These are phyloP conservation scores for Drosophila limbata DNA, from an alignment of 2,888 invertebrate species.

Conservation along the genomic window DNA sequence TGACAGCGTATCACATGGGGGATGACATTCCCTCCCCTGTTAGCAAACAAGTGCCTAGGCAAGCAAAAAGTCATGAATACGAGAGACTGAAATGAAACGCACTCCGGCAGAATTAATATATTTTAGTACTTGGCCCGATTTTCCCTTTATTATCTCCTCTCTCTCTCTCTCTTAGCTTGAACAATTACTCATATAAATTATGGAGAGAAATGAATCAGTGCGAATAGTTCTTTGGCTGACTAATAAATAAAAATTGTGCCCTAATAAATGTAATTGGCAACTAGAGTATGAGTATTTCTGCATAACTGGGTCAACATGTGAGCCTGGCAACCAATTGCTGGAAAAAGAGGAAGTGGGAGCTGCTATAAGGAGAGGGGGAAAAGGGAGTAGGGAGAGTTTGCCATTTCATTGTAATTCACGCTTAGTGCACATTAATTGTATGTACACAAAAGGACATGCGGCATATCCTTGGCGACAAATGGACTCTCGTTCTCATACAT, in stretches of 20 bases:
- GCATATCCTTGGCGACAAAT: slow-evolving; percentile 74
- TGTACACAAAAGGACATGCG: slow-evolving; percentile 53
- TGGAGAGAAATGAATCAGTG: slow-evolving; percentile 66
- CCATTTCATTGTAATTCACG: slow-evolving; percentile 68
- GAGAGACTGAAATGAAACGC: slow-evolving; percentile 29
- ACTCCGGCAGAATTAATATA: slow-evolving; percentile 57
- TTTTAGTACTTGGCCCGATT: slow-evolving; percentile 42
- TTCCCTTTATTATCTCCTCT: no score
- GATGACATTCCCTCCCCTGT: background rate
- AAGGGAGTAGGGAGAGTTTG: background rate
- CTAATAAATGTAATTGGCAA: slow-evolving; percentile 78
- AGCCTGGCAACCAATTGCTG: slow-evolving; percentile 58
- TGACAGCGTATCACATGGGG: slow-evolving; percentile 33
- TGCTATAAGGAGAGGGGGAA: background rate
- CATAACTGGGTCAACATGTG: slow-evolving; percentile 66
- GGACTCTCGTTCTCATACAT: slow-evolving; percentile 17
- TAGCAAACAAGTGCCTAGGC: slow-evolving; percentile 21
- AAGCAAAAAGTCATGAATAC: slow-evolving; percentile 37
- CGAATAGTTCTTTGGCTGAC: slow-evolving; percentile 17
- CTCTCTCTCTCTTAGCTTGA: slow-evolving; percentile 5
- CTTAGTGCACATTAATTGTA: slow-evolving; percentile 78
- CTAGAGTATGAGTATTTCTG: slow-evolving; percentile 53
- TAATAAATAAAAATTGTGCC: slow-evolving; percentile 72
- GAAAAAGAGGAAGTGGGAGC: background rate
- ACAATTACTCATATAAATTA: slow-evolving; percentile 76